Evolutionary conservation across 2,113 vertebrate genomes (phyloP).

Genomic region (Gobius niger): DNA sequence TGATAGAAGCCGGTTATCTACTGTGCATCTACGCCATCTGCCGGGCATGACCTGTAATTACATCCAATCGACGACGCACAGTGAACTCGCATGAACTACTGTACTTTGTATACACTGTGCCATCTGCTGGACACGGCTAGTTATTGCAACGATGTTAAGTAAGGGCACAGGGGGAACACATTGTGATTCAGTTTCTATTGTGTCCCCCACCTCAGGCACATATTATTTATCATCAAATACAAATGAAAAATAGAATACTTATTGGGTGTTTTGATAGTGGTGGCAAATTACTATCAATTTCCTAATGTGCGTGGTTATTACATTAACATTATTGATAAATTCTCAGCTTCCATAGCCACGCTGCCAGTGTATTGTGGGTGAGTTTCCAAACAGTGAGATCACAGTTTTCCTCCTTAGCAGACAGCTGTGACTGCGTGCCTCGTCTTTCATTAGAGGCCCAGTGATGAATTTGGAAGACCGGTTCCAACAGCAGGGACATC

Average conservation of each 20-base stretch:
- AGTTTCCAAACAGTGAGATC: constrained; percentile 17
- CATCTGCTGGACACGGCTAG: neutral
- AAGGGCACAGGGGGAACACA: neutral
- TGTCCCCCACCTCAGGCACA: no score
- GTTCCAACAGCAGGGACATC: constrained; percentile 19
- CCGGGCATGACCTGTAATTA: constrained; percentile 15
- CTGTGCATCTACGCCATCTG: constrained; percentile 21
- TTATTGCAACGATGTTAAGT: neutral
- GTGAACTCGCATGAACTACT: neutral
- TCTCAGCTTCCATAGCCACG: neutral
- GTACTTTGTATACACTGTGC: neutral
- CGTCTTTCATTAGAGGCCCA: constrained; percentile 53
- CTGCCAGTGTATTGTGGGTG: neutral
- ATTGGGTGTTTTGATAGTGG: no score
- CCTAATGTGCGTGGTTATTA: no score
- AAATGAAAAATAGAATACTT: no score
- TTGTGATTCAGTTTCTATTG: no score
- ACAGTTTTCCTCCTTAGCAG: constrained; percentile 17
- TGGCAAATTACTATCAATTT: no score
- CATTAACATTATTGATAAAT: no score
- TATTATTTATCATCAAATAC: no score
- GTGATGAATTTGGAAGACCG: constrained; percentile 45
- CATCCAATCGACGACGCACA: neutral
- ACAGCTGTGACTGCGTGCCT: constrained; percentile 29
- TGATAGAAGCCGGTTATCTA: neutral